Evolutionary conservation across 2,888 invertebrate genomes (phyloP), one percentile per base, ranked within the genome.

Genomic region (Nemotelus nigrinus): DNA sequence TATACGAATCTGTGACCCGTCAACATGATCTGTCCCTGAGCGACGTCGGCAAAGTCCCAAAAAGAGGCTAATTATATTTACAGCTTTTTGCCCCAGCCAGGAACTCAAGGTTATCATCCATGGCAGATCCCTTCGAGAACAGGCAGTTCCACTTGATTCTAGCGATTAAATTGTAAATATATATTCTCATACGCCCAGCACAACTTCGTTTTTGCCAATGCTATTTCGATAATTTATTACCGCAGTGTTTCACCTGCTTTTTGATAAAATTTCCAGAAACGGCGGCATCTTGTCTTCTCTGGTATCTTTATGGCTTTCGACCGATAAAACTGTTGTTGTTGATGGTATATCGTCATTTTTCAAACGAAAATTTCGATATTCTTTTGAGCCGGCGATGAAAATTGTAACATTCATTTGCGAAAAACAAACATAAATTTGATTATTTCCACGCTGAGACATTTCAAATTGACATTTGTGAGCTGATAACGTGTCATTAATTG

Each of bases 201-300:
- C 53, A 70, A 50, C 55, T 43, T 39, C 70, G 4, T 44, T 41
- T 70, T 50, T 70, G 55, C 53, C 70, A 47, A 47, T 70, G 70
- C 55, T 55, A 70, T 70, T 70, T 55, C 70, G 50, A 53, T 70
- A 70, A 70, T 70, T 70, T 70, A 70, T 70, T 47, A 47, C 47
- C 47, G 53, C 43, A 55, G 70, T 70, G 53, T 41, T 70, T 47
- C 25, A 25, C 25, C 25, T 25, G 25, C 25, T 25, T 25, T 0
- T 25, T 25, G 25, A 25, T 25, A 25, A 25, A 25, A 25, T 25
- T 25, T 25, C 25, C 25, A 25, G 25, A 25, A 25, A 25, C 25
- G 25, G 25, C 25, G 25, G 25, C 25, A 25, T 25, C 25, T 25
- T 25, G 25, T 25, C 25, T 25, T 25, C 25, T 25, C 25, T 25